Percentiles rank a stretch among this genome's conserved stretches.
These are phyloP conservation scores for Drosophila anomelani DNA, from an alignment of 2,888 invertebrate genomes.

Conservation along the genomic window DNA sequence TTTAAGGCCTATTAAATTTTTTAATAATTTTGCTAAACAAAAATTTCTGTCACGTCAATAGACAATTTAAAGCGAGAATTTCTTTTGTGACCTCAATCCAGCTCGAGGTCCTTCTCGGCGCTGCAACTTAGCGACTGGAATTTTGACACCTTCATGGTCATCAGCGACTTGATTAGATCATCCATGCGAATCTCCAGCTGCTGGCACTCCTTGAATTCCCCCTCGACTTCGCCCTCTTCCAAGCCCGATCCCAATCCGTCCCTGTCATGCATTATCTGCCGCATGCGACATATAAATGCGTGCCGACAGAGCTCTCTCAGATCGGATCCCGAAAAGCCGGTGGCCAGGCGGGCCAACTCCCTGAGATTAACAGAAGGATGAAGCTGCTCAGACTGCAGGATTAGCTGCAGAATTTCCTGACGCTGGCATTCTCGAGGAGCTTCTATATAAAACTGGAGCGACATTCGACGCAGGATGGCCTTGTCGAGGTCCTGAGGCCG, in stretches of 20 bases:
- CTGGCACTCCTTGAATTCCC: constrained; percentile 1
- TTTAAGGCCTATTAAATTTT: neutral
- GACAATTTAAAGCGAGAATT: neutral
- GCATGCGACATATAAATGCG: constrained; percentile 94
- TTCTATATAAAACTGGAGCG: constrained; percentile 88
- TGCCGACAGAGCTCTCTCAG: constrained; percentile 94
- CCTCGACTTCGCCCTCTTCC: neutral
- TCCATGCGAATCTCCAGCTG: constrained; percentile 59
- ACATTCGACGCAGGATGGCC: constrained; percentile 69
- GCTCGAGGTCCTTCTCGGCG: constrained; percentile 44
- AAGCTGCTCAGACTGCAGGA: constrained; percentile 90
- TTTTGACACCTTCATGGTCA: constrained; percentile 55
- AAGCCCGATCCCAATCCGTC: neutral
- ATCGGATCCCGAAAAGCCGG: constrained; percentile 97
- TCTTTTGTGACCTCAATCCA: constrained; percentile 39
- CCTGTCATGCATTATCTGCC: constrained; percentile 87
- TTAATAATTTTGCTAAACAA: neutral
- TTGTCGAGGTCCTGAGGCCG: constrained; percentile 86
- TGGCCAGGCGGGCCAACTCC: constrained; percentile 89
- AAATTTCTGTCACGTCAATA: constrained; percentile 2
- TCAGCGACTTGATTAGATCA: constrained; percentile 55
- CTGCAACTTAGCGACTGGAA: constrained; percentile 22
- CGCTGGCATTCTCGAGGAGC: constrained; percentile 90
- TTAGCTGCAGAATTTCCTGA: constrained; percentile 89
- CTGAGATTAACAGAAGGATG: constrained; percentile 89